Conservation (phyloP, 2,113 vertebrate species). For the Progne subis region DNA sequence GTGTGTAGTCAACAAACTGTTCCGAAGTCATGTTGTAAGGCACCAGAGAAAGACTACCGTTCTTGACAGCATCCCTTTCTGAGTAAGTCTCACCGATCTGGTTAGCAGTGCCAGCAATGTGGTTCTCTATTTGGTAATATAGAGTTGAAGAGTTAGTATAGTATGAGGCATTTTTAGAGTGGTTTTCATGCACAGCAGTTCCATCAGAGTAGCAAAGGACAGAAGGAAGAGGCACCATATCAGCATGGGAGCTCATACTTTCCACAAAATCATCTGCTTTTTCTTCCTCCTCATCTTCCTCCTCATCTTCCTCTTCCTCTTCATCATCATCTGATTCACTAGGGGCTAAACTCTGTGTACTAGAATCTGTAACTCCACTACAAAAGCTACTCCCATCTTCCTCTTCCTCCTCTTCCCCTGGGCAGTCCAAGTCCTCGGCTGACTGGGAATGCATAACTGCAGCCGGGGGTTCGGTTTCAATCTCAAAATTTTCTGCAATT, state of each 20-base stretch:
- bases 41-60: conserved; percentile 79
- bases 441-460: conserved; percentile 87
- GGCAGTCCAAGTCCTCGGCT: conserved; percentile 85
- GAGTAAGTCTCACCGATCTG: conserved; percentile 84
- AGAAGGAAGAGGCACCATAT: conserved; percentile 85
- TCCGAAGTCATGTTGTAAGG: conserved; percentile 86
- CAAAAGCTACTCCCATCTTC: conserved; percentile 96
- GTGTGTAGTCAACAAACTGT: conserved; percentile 84
- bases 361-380: conserved; percentile 94
- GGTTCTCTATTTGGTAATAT: conserved; percentile 92
- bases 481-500: conserved; percentile 83
- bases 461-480: conserved; percentile 82
- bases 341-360: conserved; percentile 93
- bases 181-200: conserved; percentile 82
- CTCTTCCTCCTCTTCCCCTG: conserved; percentile 89
- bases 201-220: conserved; percentile 90
- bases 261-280: conserved; percentile 85
- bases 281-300: conserved; percentile 81
- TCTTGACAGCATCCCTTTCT: conserved; percentile 83
- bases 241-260: conserved; percentile 69
- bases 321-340: conserved; percentile 94
- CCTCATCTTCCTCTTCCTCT: conserved; percentile 81
- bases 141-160: conserved; percentile 86
- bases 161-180: conserved; percentile 86
- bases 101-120: conserved; percentile 74